Percentiles rank a stretch among this genome's conserved stretches.
phyloP scores from a whole-genome alignment of 2,888 invertebrate species.

The Chymomyza amoena region DNA sequence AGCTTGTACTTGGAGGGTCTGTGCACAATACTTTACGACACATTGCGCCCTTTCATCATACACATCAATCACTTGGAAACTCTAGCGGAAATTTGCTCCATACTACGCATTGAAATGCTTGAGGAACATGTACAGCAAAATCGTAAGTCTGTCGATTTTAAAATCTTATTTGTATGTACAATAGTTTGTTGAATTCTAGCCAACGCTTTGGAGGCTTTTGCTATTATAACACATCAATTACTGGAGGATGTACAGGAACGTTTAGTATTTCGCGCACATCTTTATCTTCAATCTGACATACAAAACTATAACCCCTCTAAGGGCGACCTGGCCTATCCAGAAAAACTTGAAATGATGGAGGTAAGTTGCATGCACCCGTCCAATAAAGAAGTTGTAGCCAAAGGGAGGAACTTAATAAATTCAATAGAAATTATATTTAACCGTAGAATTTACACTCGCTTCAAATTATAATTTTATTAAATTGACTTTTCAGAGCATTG shows the following conservation, averaged over 20 bases:
- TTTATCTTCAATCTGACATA: constrained; percentile 96
- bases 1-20: constrained; percentile 90
- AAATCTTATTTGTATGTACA: background rate
- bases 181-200: constrained; percentile 76
- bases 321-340: constrained; percentile 98
- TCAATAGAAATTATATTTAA: no score
- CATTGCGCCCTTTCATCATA: constrained; percentile 94
- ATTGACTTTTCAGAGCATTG: constrained; percentile 81
- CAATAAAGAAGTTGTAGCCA: no score
- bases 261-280: constrained; percentile 95
- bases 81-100: constrained; percentile 96
- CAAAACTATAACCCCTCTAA: constrained; percentile 91
- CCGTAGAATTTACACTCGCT: background rate
- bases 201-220: constrained; percentile 87
- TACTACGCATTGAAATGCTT: constrained; percentile 93
- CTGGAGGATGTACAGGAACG: constrained; percentile 97
- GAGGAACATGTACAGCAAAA: constrained; percentile 93
- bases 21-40: constrained; percentile 94
- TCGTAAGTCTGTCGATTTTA: constrained; percentile 80
- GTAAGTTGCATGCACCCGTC: constrained; percentile 73
- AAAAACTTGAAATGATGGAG: constrained; percentile 99
- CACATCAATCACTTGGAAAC: constrained; percentile 99
- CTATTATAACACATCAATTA: constrained; percentile 87
- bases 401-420: no score
- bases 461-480: background rate